These are phyloP conservation scores for Pseudochirops cupreus DNA, from an alignment of 2,797 vertebrate species.

Conservation along the genomic window DNA sequence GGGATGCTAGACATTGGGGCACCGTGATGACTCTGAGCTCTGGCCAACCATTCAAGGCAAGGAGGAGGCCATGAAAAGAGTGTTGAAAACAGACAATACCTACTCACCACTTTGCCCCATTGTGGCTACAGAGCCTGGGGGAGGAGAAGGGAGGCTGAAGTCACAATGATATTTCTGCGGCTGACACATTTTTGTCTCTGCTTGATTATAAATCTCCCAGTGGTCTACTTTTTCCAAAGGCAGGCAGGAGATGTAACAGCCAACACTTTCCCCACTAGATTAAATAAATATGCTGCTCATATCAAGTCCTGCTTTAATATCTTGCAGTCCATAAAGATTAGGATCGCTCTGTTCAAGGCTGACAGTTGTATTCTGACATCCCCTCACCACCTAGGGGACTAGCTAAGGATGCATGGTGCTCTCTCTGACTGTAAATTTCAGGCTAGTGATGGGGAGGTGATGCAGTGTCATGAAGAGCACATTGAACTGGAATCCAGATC, in stretches of 20 bases:
- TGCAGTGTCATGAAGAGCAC: not conserved
- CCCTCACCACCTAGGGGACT: not conserved
- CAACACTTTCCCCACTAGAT: not conserved
- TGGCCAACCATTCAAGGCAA: not conserved
- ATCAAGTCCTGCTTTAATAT: slow-evolving; percentile 4
- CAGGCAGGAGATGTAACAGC: not conserved
- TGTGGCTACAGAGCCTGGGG: not conserved
- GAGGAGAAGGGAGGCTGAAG: not conserved
- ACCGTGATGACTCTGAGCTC: not conserved
- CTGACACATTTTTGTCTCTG: not conserved
- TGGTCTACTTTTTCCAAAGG: not conserved
- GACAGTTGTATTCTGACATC: slow-evolving; percentile 8
- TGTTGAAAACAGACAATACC: not conserved
- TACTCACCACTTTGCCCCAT: not conserved
- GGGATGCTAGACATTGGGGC: not conserved
- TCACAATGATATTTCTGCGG: not conserved
- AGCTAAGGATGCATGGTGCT: not conserved
- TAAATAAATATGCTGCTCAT: slow-evolving; percentile 18
- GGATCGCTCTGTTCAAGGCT: not conserved
- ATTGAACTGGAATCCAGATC: not conserved
- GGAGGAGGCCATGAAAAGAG: not conserved
- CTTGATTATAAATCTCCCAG: slow-evolving; percentile 31
- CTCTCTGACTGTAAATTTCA: not conserved
- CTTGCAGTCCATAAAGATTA: slow-evolving; percentile 28
- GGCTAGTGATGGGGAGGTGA: not conserved